Base-by-base conservation (phyloP, 2,797 vertebrate species). In the Merluccius polli region DNA sequence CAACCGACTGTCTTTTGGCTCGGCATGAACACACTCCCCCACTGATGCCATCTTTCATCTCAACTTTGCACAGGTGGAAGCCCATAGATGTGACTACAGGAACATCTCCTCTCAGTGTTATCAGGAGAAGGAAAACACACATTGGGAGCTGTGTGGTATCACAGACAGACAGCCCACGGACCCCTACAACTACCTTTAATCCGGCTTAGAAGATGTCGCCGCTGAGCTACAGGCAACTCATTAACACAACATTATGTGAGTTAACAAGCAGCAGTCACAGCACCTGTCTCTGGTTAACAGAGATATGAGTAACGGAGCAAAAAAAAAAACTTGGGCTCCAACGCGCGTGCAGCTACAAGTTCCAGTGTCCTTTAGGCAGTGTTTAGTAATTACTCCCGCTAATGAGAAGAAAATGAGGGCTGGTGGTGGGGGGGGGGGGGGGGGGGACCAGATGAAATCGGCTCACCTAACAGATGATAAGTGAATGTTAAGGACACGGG, bases 381-480 rank as follows among this genome's bases (percentile, higher is more conserved):
- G 79, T 79, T 79, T 85, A 78, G 84, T 91, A 89, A 91, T 91
- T 87, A 89, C 21, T 76, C 79, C 75, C 44, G 6, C 44, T 89
- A 90, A 92, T 89, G 80, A 86, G 84, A 77, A 74, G 68, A 71
- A 71, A 63, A 65, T 33, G 74, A 70, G 44, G 71, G 72, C 67
- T 35, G 33, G 33, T 35, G 33, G 3, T 35, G 41, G 41, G 4
- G 41, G 41, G 12, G 38, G 38, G 6, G 13, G 16, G 18, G 16
- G 18, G 3, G 44, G 44, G 44, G 8, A 52, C 44, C 44, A 52
- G n/a, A 86, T 86, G 74, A 86, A 85, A 88, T 88, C 78, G 84
- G 77, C 67, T 41, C 70, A 76, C 75, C 86, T 81, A 87, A 90
- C 78, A 29, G 65, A 70, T 82, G 81, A 82, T 85, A 88, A 92